Conservation (phyloP, 2,113 vertebrate genomes). For the Pyxicephalus adspersus region DNA sequence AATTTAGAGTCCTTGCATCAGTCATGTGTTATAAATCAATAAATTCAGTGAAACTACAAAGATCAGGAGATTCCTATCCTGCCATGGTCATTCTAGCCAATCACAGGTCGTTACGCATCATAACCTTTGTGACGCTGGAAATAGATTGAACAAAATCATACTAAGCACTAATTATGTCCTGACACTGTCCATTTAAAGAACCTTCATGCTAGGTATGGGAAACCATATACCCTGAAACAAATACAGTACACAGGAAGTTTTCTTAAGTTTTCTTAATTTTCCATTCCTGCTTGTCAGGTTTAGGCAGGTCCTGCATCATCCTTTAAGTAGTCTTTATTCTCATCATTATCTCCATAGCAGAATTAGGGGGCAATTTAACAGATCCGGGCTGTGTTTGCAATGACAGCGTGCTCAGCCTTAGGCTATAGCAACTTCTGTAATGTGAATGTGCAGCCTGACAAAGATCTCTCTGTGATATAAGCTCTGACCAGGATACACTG, state of each 20-base stretch:
- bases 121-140: too few species aligned
- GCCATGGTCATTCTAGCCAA: too few species aligned
- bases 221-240: not conserved
- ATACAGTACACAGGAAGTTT: not conserved
- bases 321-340: slow-evolving; percentile 33
- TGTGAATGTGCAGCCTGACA: slow-evolving; percentile 33
- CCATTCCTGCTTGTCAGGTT: slow-evolving; percentile 2
- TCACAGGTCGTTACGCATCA: too few species aligned
- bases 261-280: slow-evolving; percentile 2
- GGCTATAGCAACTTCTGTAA: slow-evolving; percentile 11
- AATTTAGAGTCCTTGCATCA: too few species aligned
- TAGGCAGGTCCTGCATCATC: slow-evolving; percentile 19
- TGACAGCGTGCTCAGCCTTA: not conserved
- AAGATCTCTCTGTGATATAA: slow-evolving; percentile 17
- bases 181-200: too few species aligned
- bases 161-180: too few species aligned
- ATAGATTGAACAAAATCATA: too few species aligned
- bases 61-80: too few species aligned
- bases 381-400: slow-evolving; percentile 24
- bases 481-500: not conserved
- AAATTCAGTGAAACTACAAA: too few species aligned
- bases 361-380: slow-evolving; percentile 27
- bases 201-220: not conserved
- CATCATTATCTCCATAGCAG: slow-evolving; percentile 5
- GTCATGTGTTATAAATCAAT: too few species aligned